Conservation (phyloP, 2,888 invertebrate genomes). For the Drosophila quinaria region DNA sequence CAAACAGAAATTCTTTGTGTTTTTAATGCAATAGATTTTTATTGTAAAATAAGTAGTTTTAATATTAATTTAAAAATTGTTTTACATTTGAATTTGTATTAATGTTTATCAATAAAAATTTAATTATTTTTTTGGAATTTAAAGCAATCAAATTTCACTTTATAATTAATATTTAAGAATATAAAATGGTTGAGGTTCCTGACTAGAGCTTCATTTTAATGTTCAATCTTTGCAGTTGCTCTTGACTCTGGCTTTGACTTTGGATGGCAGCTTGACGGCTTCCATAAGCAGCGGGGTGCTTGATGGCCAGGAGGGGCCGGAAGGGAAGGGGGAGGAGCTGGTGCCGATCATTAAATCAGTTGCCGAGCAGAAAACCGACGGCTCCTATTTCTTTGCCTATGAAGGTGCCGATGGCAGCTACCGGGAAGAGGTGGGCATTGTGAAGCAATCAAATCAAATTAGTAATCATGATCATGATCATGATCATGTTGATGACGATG, state of each 20-base stretch:
- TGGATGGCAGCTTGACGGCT: conserved; percentile 8
- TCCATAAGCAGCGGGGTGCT: not conserved
- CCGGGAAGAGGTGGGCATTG: conserved; percentile 80
- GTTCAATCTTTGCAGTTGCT: conserved; percentile 32
- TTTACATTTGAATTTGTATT: too few species aligned
- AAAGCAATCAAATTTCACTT: too few species aligned
- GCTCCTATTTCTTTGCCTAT: conserved; percentile 80
- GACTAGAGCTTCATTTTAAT: not conserved
- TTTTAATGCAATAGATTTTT: too few species aligned
- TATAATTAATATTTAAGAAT: not conserved
- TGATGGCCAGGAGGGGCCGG: conserved; percentile 11
- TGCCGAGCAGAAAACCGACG: conserved; percentile 73
- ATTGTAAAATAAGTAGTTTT: too few species aligned
- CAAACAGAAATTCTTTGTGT: too few species aligned
- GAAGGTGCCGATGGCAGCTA: conserved; percentile 79
- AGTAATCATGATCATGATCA: conserved; percentile 55
- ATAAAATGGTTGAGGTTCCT: not conserved
- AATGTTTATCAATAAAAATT: too few species aligned
- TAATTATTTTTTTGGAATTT: too few species aligned
- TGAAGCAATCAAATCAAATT: conserved; percentile 34
- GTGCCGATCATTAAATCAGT: conserved; percentile 74
- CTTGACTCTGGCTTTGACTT: conserved; percentile 15
- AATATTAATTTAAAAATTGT: too few species aligned
- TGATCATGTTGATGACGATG: conserved; percentile 61
- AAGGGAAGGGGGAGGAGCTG: conserved; percentile 26